Base-by-base conservation (phyloP, 2,888 invertebrate genomes). In the Camptogramma bilineatum region DNA sequence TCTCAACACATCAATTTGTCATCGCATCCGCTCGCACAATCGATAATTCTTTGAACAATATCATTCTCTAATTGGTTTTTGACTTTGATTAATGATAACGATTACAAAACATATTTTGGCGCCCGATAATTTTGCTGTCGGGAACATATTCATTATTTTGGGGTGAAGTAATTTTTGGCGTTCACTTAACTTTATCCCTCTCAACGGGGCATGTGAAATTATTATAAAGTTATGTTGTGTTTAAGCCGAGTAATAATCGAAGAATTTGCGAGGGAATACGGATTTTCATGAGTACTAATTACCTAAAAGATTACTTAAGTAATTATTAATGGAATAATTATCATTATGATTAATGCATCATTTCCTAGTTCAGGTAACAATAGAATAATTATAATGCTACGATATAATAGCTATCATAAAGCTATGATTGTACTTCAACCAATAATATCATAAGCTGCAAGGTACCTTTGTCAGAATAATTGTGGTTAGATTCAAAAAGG, bases 21-120 rank as follows among this genome's bases (percentile, higher is more conserved):
- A 42, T 39, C 55, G 44, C 16, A 21, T 9, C 55, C 57, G 28
- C 47, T n/a, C 57, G 34, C 47, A 16, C 56, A 61, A 61, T 56
- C 61, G 52, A 62, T 58, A 55, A 54, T 62, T 62, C 62, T 58
- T 62, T 58, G 65, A 71, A 73, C 73, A 73, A 71, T 71, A 73
- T 70, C 71, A 71, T 70, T 69, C 66, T 66, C 69, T 73, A 73
- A 73, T 73, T 73, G 73, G 67, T 73, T 73, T 73, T 66, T 58
- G 73, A 69, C 73, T 64, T 70, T 73, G 73, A 73, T 71, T 70
- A 70, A 73, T 62, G 71, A 69, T 34, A 61, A 13, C 24, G 65
- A 63, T 70, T 70, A 70, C 70, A 55, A 55, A 62, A 68, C 70
- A 67, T 63, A 64, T 70, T 63, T 70, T 63, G 51, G 58, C 60